Evolutionary conservation across 2,888 invertebrate species (phyloP).

Genomic region (Phania funesta): DNA sequence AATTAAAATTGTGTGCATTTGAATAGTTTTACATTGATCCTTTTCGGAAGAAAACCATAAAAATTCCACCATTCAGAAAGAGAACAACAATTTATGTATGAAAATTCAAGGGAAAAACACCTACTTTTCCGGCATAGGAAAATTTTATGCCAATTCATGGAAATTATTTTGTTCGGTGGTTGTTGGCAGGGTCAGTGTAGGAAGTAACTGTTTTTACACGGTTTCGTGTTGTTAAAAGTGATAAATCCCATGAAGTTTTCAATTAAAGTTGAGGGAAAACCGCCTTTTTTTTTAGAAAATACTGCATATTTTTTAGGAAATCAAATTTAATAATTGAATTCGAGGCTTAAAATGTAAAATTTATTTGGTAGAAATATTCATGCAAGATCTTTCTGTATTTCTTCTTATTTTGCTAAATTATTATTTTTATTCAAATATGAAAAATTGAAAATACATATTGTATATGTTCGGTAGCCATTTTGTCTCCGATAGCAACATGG

Average conservation of each 20-base stretch:
- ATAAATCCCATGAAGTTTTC: background rate
- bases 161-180: background rate
- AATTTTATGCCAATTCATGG: background rate
- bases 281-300: background rate
- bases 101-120: conserved; percentile 31
- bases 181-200: background rate
- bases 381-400: too few relatives aligned
- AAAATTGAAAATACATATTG: too few relatives aligned
- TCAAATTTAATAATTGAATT: too few relatives aligned
- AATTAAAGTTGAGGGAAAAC: background rate
- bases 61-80: background rate
- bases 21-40: background rate
- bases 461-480: too few relatives aligned
- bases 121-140: background rate
- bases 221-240: background rate
- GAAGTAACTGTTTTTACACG: conserved; percentile 19
- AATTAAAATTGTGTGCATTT: conserved; percentile 31
- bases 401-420: too few relatives aligned
- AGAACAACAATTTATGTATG: background rate
- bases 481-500: too few relatives aligned
- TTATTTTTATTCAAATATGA: too few relatives aligned
- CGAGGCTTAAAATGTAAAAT: background rate
- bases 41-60: conserved; percentile 14
- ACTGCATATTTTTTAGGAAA: background rate
- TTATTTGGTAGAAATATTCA: too few relatives aligned